Evolutionary conservation across 2,888 invertebrate genomes (phyloP).

Genomic region (Philereme vetulata): DNA sequence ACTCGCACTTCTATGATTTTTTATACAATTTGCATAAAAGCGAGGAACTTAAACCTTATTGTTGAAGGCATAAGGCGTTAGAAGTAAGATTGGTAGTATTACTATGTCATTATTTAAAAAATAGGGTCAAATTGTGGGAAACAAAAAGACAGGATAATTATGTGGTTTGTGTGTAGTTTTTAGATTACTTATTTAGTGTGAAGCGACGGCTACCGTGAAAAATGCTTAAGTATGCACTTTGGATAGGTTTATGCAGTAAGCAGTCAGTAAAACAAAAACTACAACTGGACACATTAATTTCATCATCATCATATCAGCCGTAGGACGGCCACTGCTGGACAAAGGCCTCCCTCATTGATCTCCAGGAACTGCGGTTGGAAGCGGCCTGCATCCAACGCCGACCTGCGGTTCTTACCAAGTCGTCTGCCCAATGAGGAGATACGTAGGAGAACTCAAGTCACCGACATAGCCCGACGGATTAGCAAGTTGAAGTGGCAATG

Average conservation of each 20-base stretch:
- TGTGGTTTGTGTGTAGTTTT: conserved; percentile 54
- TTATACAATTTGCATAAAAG: conserved; percentile 22
- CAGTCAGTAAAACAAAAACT: no score
- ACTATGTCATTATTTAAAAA: conserved; percentile 43
- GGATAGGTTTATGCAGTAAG: conserved; percentile 49
- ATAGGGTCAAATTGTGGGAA: conserved; percentile 63
- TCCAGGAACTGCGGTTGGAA: no score
- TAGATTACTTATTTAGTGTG: conserved; percentile 67
- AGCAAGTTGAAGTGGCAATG: no score
- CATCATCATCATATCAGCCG: no score
- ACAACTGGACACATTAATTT: no score
- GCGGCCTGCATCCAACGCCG: no score
- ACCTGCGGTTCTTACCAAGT: no score
- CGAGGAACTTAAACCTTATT: conserved; percentile 39
- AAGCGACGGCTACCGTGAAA: conserved; percentile 64
- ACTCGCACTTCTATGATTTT: conserved; percentile 44
- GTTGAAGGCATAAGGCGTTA: conserved; percentile 26
- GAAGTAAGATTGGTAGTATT: conserved; percentile 3
- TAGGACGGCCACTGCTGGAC: no score
- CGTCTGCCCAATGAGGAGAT: no score
- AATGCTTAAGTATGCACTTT: conserved; percentile 61
- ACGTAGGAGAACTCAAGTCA: no score
- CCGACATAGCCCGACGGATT: no score
- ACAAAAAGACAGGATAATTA: conserved; percentile 66
- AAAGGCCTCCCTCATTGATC: no score